These are phyloP conservation scores for Pseudoatta argentina DNA, from an alignment of 1,140 invertebrate species.

Conservation along the genomic window DNA sequence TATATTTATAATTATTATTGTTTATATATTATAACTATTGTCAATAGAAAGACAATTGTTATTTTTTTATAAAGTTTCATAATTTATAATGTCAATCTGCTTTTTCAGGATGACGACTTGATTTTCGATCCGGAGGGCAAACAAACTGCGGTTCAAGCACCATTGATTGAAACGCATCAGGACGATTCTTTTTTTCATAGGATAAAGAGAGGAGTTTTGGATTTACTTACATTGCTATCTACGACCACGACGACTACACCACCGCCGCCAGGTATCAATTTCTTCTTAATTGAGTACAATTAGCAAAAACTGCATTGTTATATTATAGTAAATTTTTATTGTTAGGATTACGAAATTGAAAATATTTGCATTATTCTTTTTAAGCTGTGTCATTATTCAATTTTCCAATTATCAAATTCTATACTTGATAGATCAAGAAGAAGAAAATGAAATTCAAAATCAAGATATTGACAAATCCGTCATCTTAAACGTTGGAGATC, in stretches of 20 bases:
- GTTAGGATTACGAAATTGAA: neutral
- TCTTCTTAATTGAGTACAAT: neutral
- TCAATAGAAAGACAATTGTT: neutral
- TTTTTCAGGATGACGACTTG: conserved; percentile 83
- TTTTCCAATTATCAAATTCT: neutral
- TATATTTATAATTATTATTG: too few relatives aligned
- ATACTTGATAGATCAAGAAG: neutral
- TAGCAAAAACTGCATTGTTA: neutral
- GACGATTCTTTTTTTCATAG: conserved; percentile 77
- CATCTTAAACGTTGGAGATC: neutral
- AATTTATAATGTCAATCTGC: neutral
- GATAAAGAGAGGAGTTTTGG: conserved; percentile 75
- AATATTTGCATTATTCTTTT: neutral
- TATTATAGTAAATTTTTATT: neutral
- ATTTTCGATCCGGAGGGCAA: conserved; percentile 80
- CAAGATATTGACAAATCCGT: conserved; percentile 44
- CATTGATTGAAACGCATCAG: conserved; percentile 75
- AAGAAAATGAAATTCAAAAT: conserved; percentile 8
- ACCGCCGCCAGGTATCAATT: conserved; percentile 47
- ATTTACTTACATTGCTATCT: conserved; percentile 40
- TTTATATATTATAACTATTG: neutral
- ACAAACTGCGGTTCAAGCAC: conserved; percentile 58
- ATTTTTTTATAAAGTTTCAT: neutral
- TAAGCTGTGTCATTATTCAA: neutral
- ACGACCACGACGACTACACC: conserved; percentile 48